phyloP scores from a whole-genome alignment of 2,888 invertebrate genomes.

The Coelinius sp. region DNA sequence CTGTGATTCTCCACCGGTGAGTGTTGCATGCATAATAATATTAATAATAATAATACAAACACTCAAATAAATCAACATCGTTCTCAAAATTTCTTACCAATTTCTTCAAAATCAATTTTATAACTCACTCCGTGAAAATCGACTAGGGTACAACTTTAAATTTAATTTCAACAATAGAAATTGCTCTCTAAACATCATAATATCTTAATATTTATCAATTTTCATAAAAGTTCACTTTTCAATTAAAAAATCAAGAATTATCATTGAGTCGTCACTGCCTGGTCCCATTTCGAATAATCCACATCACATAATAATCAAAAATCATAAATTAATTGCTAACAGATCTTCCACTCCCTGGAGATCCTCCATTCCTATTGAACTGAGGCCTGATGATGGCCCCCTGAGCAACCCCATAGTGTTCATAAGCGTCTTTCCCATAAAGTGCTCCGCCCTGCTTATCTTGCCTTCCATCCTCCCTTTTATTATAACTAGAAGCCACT shows the following conservation, averaged over 20 bases:
- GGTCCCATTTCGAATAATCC: slow-evolving; percentile 25
- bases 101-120: slow-evolving; percentile 3
- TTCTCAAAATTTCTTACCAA: neutral
- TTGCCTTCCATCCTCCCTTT: slow-evolving; percentile 30
- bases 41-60: neutral
- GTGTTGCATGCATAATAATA: neutral
- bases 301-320: neutral
- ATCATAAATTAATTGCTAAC: slow-evolving; percentile 57
- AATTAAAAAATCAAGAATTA: slow-evolving; percentile 1
- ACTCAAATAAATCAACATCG: neutral
- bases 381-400: slow-evolving; percentile 51
- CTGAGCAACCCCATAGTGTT: slow-evolving; percentile 62
- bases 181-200: neutral
- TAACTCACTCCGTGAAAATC: slow-evolving; percentile 19
- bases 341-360: slow-evolving; percentile 61
- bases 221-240: neutral
- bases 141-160: neutral
- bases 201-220: neutral
- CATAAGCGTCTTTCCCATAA: slow-evolving; percentile 62
- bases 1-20: neutral
- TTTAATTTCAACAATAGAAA: neutral
- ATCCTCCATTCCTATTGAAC: slow-evolving; percentile 49
- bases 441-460: slow-evolving; percentile 28
- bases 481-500: slow-evolving; percentile 35
- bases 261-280: slow-evolving; percentile 20